Conservation (phyloP, 1,140 invertebrate genomes). For the Aphelinus atriplicis region DNA sequence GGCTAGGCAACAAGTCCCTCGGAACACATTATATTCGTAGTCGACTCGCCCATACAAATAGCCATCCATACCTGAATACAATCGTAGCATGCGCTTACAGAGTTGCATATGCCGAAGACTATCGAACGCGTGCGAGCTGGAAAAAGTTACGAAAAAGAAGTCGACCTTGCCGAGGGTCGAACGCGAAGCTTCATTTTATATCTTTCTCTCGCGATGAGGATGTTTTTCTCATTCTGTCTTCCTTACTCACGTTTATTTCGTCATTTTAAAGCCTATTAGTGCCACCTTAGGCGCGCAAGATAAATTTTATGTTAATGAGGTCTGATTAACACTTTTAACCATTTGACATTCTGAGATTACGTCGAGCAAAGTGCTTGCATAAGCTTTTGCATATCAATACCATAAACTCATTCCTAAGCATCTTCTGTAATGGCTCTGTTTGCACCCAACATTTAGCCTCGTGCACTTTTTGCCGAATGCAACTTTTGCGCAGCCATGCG, state of each 20-base stretch:
- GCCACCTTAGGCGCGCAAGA: not conserved
- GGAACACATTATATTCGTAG: constrained; percentile 43
- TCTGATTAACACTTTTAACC: constrained; percentile 17
- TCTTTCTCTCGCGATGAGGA: too few species aligned
- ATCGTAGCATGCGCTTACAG: constrained; percentile 8
- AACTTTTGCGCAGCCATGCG: too few species aligned
- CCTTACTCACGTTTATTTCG: not conserved
- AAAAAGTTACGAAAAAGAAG: not conserved
- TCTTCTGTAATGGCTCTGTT: constrained; percentile 9
- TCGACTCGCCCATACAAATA: constrained; percentile 38
- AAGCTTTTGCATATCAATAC: constrained; percentile 4
- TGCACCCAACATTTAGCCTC: not conserved
- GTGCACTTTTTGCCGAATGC: not conserved
- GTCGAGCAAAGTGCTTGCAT: constrained; percentile 7
- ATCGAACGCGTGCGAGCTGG: not conserved
- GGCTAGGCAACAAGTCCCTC: not conserved
- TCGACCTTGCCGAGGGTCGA: constrained; percentile 31
- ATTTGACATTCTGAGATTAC: constrained; percentile 18
- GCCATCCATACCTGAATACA: constrained; percentile 47
- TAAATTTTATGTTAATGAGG: constrained; percentile 14
- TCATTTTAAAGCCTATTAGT: constrained; percentile 13
- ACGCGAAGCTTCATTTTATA: not conserved
- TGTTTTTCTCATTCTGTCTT: not conserved
- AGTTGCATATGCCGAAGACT: constrained; percentile 7
- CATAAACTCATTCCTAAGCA: constrained; percentile 7